A percentile compares a stretch with the other conserved stretches of the same genome.
phyloP scores from a whole-genome alignment of 2,888 invertebrate species.

The Limenitis camilla region DNA sequence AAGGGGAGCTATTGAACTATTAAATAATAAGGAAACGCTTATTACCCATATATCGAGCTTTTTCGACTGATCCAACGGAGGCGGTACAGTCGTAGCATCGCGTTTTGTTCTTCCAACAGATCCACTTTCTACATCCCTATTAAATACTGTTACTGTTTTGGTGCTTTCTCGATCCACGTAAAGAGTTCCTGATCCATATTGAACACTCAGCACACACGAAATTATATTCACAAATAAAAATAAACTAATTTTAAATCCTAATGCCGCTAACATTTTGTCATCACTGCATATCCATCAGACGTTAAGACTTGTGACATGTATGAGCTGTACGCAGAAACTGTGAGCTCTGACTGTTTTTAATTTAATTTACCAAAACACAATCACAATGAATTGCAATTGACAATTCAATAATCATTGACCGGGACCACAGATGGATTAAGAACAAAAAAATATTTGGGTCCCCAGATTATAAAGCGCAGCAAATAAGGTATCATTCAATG shows the following conservation, averaged over 20 bases:
- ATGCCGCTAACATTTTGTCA: constrained; percentile 63
- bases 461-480: too few species aligned
- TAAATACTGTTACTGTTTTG: constrained; percentile 47
- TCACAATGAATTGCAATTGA: constrained; percentile 3
- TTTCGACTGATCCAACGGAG: constrained; percentile 37
- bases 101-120: constrained; percentile 54
- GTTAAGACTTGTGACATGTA: too few species aligned
- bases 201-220: constrained; percentile 41
- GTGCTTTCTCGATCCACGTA: constrained; percentile 49
- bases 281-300: constrained; percentile 44
- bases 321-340: constrained; percentile 27
- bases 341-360: constrained; percentile 9
- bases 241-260: constrained; percentile 48
- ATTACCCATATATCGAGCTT: constrained; percentile 70
- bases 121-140: constrained; percentile 35
- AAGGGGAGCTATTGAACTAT: constrained; percentile 41
- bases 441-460: background rate
- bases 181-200: constrained; percentile 48
- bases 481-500: too few species aligned
- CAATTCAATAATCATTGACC: constrained; percentile 13
- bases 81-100: constrained; percentile 42
- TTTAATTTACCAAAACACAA: constrained; percentile 22
- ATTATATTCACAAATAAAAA: constrained; percentile 46
- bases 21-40: constrained; percentile 19
- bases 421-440: constrained; percentile 3